Percentiles rank a stretch among this genome's conserved stretches.
phyloP scores from a whole-genome alignment of 2,113 vertebrate species.

The Aphelocoma coerulescens region DNA sequence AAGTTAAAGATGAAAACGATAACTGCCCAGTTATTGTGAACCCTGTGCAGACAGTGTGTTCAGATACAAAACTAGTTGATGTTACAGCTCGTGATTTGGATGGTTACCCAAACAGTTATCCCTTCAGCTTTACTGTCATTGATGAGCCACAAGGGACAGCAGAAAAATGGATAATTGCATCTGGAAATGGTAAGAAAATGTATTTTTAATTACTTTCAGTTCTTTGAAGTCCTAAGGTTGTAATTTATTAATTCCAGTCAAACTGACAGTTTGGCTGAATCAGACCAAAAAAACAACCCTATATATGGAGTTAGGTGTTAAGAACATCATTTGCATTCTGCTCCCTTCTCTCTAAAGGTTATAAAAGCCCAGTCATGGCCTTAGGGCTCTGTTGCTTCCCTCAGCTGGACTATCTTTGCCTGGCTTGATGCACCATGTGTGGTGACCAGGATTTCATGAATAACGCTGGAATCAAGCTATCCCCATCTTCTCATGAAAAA shows the following conservation, averaged over 20 bases:
- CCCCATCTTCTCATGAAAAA: not conserved
- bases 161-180: constrained; percentile 78
- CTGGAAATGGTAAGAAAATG: constrained; percentile 75
- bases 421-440: not conserved
- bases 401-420: not conserved
- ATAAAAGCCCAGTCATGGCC: not conserved
- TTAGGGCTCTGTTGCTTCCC: not conserved
- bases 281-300: not conserved
- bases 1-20: constrained; percentile 86
- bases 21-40: constrained; percentile 82
- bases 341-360: not conserved
- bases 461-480: not conserved
- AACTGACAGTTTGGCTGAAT: not conserved
- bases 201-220: not conserved
- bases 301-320: not conserved
- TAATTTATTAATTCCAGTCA: not conserved
- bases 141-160: constrained; percentile 59
- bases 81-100: constrained; percentile 83
- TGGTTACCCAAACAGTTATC: constrained; percentile 74
- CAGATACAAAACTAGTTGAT: constrained; percentile 62
- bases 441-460: not conserved
- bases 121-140: constrained; percentile 80
- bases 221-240: not conserved
- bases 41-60: constrained; percentile 73
- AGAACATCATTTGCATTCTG: not conserved